Base-by-base conservation (phyloP, 2,888 invertebrate genomes). In the Cotesia congregata region DNA sequence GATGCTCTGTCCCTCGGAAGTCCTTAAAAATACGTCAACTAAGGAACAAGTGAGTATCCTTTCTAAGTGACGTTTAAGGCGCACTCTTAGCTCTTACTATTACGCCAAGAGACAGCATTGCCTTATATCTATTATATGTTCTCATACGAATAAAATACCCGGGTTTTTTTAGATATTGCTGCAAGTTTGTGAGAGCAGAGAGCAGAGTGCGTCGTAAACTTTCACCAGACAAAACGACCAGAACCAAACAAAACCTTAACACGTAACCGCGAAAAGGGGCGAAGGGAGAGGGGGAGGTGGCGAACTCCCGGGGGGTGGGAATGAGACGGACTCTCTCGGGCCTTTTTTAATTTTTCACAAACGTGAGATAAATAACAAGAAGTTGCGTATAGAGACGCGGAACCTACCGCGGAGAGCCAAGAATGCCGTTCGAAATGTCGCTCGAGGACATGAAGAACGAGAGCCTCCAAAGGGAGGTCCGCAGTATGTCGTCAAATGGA, bases 331-430 rank as follows among this genome's bases (percentile, higher is more conserved):
- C 50, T 50, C 50, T 72, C n/a, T 50, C 70, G 5, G 62, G 7
- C 64, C 41, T 70, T 72, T 77, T 77, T 81, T 82, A 82, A 85
- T 84, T 85, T 77, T 85, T 85, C 85, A 76, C 83, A 82, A 84
- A 85, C 83, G 84, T 81, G 81, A 79, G 78, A 82, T 82, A 81
- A 85, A 84, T 84, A 83, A 83, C 82, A 81, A 82, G 84, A 67
- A 70, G 65, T 41, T 80, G 79, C 80, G 80, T 74, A 77, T 75
- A 41, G 41, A 71, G 59, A 59, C 60, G 67, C 65, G 64, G 50
- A 74, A 71, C 77, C 77, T 64, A 73, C 76, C 73, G 71, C 70
- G 75, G 67, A 72, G 70, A 50, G 4, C 65, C 72, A 74, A 79
- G 76, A 78, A 78, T 79, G 76, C 77, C 65, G 72, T 75, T 67